Base-by-base conservation (phyloP, 2,797 vertebrate species). In the Crocidura indochinensis region DNA sequence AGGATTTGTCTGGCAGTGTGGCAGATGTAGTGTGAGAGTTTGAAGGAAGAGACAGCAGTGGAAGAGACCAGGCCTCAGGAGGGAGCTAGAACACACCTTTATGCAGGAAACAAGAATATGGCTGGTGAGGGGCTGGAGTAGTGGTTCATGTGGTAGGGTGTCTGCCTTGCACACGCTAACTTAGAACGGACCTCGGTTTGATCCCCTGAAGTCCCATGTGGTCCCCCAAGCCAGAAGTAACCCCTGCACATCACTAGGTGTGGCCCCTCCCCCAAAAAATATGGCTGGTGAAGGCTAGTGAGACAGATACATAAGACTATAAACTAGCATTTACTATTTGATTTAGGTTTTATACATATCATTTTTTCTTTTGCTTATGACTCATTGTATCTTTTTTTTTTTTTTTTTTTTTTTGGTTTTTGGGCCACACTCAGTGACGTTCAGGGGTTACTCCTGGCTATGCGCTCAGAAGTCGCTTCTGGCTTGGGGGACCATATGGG, bases 291-390 rank as follows among this genome's bases (percentile, higher is more conserved):
- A 80, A 49, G 84, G 72, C n/a, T 17, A 15, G 19, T 49, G 31
- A 67, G 47, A 26, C 68, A 78, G 46, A 56, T 44, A 62, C 20
- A 44, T 49, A 49, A 87, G 62, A 72, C 27, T 60, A 20, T 69
- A 80, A 74, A 44, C n/a, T 68, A 86, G 84, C n/a, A 78, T 83
- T 67, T 56, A 19, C 49, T 91, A 44, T 65, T 73, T 47, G 26
- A 49, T 44, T 90, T 31, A 67, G 31, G 49, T 29, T n/a, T n/a
- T n/a, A 29, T 62, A 72, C 20, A 73, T 82, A 11, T 62, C n/a
- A 79, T 51, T 68, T 92, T 91, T 92, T 91, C 76, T 82, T 88
- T 69, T 92, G 3, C 2, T 38, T 82, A 56, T 31, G 51, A 60
- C 11, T 72, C 68, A 38, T 38, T 38, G 38, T 38, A 38, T 38